A percentile compares a stretch with the other conserved stretches of the same genome.
Conservation (phyloP, 1,140 invertebrate species). For the Akabosia matsudoensis region DNA sequence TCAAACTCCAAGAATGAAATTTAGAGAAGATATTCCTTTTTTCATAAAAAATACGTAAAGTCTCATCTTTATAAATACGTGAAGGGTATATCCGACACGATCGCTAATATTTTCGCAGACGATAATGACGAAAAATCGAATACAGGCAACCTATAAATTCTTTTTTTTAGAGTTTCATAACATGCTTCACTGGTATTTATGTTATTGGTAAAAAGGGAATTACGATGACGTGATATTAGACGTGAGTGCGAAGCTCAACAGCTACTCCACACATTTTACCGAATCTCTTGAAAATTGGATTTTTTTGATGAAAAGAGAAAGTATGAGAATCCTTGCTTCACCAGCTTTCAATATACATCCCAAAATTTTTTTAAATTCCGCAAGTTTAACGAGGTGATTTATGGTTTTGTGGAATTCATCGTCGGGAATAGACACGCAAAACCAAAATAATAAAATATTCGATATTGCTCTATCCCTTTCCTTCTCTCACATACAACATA, state of each 20-base stretch:
- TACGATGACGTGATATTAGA: neutral
- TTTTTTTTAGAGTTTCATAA: neutral
- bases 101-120: no score
- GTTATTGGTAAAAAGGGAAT: neutral
- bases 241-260: conserved; percentile 1
- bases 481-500: no score
- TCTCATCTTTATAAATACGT: no score
- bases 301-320: neutral
- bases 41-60: no score
- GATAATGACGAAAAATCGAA: no score
- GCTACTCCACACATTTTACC: neutral
- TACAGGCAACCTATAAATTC: no score
- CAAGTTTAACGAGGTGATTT: conserved; percentile 9
- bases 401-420: neutral
- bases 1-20: no score
- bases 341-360: neutral
- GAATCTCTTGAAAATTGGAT: neutral
- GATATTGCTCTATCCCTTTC: no score
- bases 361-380: neutral
- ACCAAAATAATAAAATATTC: no score
- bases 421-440: neutral
- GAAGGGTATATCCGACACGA: no score
- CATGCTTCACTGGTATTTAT: conserved; percentile 11
- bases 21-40: no score
- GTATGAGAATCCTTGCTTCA: neutral